Conservation (phyloP, 2,113 vertebrate species). For the Budorcas taxicolor region DNA sequence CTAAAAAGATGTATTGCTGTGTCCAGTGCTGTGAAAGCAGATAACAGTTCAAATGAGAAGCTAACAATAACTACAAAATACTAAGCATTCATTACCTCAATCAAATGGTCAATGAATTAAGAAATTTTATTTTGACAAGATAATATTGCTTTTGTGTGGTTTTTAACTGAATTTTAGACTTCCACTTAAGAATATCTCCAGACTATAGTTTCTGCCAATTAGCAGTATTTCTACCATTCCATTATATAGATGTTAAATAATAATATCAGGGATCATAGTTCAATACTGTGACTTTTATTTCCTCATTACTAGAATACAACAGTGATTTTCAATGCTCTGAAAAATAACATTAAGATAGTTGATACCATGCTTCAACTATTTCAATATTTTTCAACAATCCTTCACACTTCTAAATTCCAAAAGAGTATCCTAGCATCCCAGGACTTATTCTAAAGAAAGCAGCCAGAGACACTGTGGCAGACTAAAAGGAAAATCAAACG, state of each 20-base stretch:
- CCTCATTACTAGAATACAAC: not conserved
- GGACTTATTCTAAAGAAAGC: constrained; percentile 1
- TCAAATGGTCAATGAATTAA: not conserved
- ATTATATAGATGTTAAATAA: not conserved
- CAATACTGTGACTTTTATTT: not conserved
- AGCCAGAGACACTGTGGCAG: not conserved
- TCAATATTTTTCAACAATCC: not conserved
- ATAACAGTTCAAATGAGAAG: not conserved
- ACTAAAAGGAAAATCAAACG: constrained; percentile 6
- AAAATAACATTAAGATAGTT: not conserved
- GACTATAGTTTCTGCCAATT: not conserved
- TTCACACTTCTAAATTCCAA: not conserved
- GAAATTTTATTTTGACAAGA: not conserved
- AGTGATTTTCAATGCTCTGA: not conserved
- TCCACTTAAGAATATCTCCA: not conserved
- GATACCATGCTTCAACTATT: not conserved
- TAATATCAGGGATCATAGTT: not conserved
- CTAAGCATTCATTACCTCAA: not conserved
- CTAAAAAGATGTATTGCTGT: not conserved
- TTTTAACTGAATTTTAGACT: not conserved
- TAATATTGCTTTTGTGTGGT: not conserved
- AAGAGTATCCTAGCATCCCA: not conserved
- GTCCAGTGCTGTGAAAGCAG: not conserved
- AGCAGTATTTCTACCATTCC: not conserved
- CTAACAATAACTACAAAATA: not conserved